Base-by-base conservation (phyloP, 2,888 invertebrate genomes). In the Chrysomela aeneicollis region DNA sequence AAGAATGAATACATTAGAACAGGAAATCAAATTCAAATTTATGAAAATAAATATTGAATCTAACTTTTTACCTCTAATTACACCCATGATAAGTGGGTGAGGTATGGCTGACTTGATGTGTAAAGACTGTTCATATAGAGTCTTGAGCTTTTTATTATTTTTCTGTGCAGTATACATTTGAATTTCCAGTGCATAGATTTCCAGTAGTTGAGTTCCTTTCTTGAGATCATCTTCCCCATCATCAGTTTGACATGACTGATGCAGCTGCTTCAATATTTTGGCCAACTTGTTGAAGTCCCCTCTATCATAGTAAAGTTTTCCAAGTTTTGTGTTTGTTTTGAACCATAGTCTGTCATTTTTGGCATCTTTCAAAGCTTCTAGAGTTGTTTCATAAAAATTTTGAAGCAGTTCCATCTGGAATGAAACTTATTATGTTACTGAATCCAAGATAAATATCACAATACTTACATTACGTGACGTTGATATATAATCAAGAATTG, bases 91-190 rank as follows among this genome's bases (percentile, higher is more conserved):
- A 30, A 99, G 86, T 2, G 99, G 99, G 89, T 99, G 99, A n/a
- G 99, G 98, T 81, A 99, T 99, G 57, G 98, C 99, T 46, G 98
- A 97, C 83, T 99, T 99, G 75, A 99, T 98, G 82, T 98, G 97
- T 71, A 99, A 86, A 0, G 98, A 98, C 81, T 98, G 97, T 83
- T 99, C 98, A 79, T 99, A 99, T 12, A 99, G 85, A 0, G 95
- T 93, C 84, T 96, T 96, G 37, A 98, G 83, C 82, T 98, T 97
- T 82, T 99, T 99, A 82, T 99, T 99, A 82, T 99, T 99, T 82
- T 99, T 99, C 86, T 98, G 98, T 64, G 96, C 97, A 0, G 99
- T 99, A 82, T 99, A 98, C 98, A 99, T 99, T 85, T 99, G 99
- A 77, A 99, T 99, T 87, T 99, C 98, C 70, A 99, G 84, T 0